phyloP scores from a whole-genome alignment of 2,797 vertebrate genomes.

The Sorex maritimensis region DNA sequence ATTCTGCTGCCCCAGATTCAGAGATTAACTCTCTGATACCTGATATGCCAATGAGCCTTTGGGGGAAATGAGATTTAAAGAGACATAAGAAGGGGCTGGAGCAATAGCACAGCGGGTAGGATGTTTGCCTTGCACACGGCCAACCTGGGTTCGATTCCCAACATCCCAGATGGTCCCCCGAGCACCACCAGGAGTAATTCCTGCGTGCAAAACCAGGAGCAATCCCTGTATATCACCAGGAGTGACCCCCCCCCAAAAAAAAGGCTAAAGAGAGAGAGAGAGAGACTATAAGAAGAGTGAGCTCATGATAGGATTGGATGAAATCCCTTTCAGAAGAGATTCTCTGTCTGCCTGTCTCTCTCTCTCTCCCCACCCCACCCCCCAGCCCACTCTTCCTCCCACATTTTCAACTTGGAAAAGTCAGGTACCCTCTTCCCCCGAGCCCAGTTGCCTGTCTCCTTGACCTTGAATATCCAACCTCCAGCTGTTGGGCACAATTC shows the following conservation, averaged over 20 bases:
- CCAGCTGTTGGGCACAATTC: background rate
- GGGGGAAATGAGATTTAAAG: background rate
- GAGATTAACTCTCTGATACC: no score
- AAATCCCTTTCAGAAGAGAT: background rate
- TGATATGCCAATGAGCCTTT: background rate
- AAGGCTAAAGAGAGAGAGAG: no score
- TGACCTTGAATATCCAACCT: background rate
- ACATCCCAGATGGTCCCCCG: no score
- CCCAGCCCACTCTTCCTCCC: accelerated
- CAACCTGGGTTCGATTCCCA: no score
- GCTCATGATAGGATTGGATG: background rate
- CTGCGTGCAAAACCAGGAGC: no score
- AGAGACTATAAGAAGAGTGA: background rate
- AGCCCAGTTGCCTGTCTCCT: no score
- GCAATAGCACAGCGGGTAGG: no score
- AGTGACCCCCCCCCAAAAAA: no score
- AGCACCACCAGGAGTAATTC: no score
- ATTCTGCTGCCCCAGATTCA: background rate
- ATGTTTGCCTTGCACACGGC: no score
- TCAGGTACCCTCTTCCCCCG: no score
- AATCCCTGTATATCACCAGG: no score
- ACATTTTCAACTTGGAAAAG: background rate
- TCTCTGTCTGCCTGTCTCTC: background rate
- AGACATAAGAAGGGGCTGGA: background rate
- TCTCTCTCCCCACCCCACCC: accelerated